Conservation (phyloP, 1,140 invertebrate species). For the Habropoda laboriosa region DNA sequence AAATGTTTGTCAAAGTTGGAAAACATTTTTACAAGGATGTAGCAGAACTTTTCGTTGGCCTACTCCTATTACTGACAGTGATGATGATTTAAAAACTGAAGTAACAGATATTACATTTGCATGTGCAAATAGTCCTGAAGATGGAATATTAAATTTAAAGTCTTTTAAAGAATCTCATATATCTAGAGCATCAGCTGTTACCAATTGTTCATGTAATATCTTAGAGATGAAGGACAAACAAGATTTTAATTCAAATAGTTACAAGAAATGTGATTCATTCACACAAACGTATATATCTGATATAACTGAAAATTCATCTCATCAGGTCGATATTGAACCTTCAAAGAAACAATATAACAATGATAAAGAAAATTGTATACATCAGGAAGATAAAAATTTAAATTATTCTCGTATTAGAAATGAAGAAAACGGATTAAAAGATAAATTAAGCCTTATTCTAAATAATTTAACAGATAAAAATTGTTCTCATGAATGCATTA, state of each 20-base stretch:
- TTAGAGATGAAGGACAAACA: not conserved
- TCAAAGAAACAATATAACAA: not conserved
- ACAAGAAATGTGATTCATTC: not conserved
- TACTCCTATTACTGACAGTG: constrained; percentile 72
- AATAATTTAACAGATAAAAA: constrained; percentile 67
- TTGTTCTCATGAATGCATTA: constrained; percentile 65
- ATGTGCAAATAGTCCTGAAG: not conserved
- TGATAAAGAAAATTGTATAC: not conserved
- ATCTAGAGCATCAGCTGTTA: not conserved
- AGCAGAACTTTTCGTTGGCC: constrained; percentile 74
- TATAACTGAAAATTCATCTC: not conserved
- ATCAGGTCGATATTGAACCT: not conserved
- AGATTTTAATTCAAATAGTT: not conserved
- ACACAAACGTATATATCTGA: constrained; percentile 7
- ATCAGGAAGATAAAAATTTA: not conserved
- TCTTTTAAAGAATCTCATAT: not conserved
- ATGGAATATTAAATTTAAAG: not conserved
- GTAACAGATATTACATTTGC: constrained; percentile 64
- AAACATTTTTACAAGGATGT: constrained; percentile 63
- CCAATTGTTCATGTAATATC: not conserved
- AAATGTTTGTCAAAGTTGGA: constrained; percentile 75
- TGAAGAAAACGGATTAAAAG: constrained; percentile 49
- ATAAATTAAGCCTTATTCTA: constrained; percentile 68
- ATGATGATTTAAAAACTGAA: constrained; percentile 75
- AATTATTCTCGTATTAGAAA: not conserved